Percentiles rank a stretch among this genome's conserved stretches.
Evolutionary conservation across 2,888 invertebrate species (phyloP).

Genomic region (Eupithecia inturbata): DNA sequence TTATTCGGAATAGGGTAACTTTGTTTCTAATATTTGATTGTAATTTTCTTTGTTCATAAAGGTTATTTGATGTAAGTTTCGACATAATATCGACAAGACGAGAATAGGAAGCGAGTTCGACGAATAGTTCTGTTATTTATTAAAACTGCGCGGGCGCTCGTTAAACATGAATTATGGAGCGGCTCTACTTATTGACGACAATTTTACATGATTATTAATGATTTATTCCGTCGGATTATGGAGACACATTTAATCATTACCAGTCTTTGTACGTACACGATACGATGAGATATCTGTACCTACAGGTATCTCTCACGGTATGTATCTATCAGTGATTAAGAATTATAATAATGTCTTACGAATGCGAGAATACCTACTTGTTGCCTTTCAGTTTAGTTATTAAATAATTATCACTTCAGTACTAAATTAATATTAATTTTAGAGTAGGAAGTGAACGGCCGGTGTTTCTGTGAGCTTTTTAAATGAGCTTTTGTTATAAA

Average conservation of each 20-base stretch:
- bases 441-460: neutral
- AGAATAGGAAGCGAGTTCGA: constrained; percentile 46
- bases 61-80: too few species aligned
- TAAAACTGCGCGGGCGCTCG: constrained; percentile 52
- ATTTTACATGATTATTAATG: constrained; percentile 20
- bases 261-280: neutral
- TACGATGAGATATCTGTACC: neutral
- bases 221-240: constrained; percentile 15
- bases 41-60: too few species aligned
- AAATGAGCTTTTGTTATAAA: neutral
- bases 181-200: constrained; percentile 25
- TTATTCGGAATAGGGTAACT: too few species aligned
- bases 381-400: neutral
- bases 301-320: neutral
- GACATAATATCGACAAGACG: constrained; percentile 5
- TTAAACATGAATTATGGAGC: constrained; percentile 35
- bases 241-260: constrained; percentile 6
- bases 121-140: constrained; percentile 68
- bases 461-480: neutral
- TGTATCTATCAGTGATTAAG: neutral
- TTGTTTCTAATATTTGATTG: too few species aligned
- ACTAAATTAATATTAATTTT: neutral
- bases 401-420: neutral
- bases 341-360: neutral
- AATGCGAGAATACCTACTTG: neutral